Base-by-base conservation (phyloP, 2,113 vertebrate genomes). In the Rhizomys pruinosus region DNA sequence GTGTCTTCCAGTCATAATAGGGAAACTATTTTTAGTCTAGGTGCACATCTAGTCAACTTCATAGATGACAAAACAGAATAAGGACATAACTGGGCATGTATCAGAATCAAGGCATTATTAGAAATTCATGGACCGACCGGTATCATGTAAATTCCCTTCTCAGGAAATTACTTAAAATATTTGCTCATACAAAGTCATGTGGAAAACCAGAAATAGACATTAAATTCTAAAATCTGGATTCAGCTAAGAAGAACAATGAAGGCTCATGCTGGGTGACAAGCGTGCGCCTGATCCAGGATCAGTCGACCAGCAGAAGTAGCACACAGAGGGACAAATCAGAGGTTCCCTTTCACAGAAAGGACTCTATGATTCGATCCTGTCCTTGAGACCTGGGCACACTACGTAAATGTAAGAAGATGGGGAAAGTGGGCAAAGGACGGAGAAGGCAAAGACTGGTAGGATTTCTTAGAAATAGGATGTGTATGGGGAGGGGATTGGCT, bases 161-260 rank as follows among this genome's bases (percentile, higher is more conserved):
- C 23, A 86, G 79, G 39, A 87, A 93, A 91, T 69, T 23, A 73
- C 34, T 93, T 89, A 82, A 80, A 69, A 66, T 88, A 92, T 77
- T 39, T 66, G n/a, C 64, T 95, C 69, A 92, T 32, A 61, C 19
- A 68, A 84, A 92, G 25, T 59, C 84, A 76, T 16, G 74, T 72
- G 59, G 81, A 72, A 95, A 93, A 91, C 10, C 27, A 93, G 20
- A 1, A 82, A 69, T n/a, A 66, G 39, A 13, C 27, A 73, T n/a
- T 77, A 68, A 55, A 91, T 94, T 91, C 42, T 74, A 84, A 92
- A 80, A 87, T 57, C 47, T 81, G 66, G 44, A 87, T 84, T 88
- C 64, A 69, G 27, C 20, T 44, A 85, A 64, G 64, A 78, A 69
- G 22, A 86, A 7, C 47, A 71, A 81, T 9, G 12, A 94, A 78